A percentile compares a stretch with the other conserved stretches of the same genome.
Evolutionary conservation across 2,888 invertebrate species (phyloP).

Genomic region (Allygus modestus): DNA sequence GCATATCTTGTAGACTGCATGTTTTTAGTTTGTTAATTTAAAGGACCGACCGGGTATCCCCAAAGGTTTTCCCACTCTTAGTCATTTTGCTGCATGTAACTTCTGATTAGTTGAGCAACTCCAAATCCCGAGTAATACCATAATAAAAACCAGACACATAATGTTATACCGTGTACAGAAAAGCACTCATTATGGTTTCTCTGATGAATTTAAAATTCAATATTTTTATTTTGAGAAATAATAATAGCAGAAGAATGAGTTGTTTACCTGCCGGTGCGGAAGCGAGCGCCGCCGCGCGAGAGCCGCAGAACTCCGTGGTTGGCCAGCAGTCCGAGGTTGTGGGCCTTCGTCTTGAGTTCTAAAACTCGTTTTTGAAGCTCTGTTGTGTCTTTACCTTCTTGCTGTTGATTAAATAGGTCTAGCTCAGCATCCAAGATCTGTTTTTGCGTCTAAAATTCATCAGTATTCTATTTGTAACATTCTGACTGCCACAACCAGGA

Average conservation of each 20-base stretch:
- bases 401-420: conserved; percentile 93
- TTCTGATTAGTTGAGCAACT: too few relatives aligned
- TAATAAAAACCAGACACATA: too few relatives aligned
- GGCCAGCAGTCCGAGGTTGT: conserved; percentile 62
- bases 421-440: conserved; percentile 94
- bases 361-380: conserved; percentile 87
- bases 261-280: conserved; percentile 41
- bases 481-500: neutral
- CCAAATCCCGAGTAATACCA: too few relatives aligned
- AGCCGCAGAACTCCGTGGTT: conserved; percentile 22
- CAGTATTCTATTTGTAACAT: neutral
- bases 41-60: too few relatives aligned
- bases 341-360: conserved; percentile 79
- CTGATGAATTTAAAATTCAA: too few relatives aligned
- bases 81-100: too few relatives aligned
- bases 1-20: too few relatives aligned
- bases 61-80: too few relatives aligned
- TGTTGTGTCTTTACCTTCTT: conserved; percentile 91
- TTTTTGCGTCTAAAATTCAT: conserved; percentile 80
- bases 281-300: conserved; percentile 23
- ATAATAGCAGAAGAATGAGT: neutral
- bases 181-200: too few relatives aligned
- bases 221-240: too few relatives aligned
- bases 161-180: too few relatives aligned
- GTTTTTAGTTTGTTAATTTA: too few relatives aligned